phyloP scores from a whole-genome alignment of 2,113 vertebrate species.

The Alces alces region DNA sequence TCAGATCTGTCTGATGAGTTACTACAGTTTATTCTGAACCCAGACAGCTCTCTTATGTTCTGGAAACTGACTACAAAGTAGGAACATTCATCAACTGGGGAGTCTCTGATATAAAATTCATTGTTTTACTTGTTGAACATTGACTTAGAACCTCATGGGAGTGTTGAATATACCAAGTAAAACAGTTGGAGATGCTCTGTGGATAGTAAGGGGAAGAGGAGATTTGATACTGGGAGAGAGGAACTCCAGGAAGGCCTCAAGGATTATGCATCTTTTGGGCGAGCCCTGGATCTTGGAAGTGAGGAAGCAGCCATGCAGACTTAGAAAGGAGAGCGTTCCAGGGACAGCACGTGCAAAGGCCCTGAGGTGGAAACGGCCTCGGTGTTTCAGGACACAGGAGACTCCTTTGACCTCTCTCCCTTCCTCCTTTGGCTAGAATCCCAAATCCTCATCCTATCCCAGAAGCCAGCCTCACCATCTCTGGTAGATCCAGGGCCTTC shows the following conservation, averaged over 20 bases:
- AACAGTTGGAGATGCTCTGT: not conserved
- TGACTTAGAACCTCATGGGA: not conserved
- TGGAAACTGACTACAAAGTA: not conserved
- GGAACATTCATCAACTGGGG: not conserved
- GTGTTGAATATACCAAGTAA: not conserved
- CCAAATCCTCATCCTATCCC: not conserved
- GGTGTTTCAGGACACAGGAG: not conserved
- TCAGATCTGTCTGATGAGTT: not conserved
- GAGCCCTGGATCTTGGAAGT: not conserved
- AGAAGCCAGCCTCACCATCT: not conserved
- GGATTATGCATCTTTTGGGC: not conserved
- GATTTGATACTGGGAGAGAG: not conserved
- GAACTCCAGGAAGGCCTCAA: not conserved
- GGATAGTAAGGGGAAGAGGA: not conserved
- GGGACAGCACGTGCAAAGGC: not conserved
- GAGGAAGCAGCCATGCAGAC: not conserved
- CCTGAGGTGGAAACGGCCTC: not conserved
- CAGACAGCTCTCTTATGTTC: not conserved
- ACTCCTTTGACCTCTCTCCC: not conserved
- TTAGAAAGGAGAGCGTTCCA: not conserved
- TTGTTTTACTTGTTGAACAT: not conserved
- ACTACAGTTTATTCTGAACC: not conserved
- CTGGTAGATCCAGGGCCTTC: not conserved
- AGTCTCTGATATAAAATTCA: not conserved
- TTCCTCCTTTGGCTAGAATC: not conserved